Percentiles rank a stretch among this genome's conserved stretches.
These are phyloP conservation scores for Amiota communis DNA, from an alignment of 2,888 invertebrate genomes.

Conservation along the genomic window DNA sequence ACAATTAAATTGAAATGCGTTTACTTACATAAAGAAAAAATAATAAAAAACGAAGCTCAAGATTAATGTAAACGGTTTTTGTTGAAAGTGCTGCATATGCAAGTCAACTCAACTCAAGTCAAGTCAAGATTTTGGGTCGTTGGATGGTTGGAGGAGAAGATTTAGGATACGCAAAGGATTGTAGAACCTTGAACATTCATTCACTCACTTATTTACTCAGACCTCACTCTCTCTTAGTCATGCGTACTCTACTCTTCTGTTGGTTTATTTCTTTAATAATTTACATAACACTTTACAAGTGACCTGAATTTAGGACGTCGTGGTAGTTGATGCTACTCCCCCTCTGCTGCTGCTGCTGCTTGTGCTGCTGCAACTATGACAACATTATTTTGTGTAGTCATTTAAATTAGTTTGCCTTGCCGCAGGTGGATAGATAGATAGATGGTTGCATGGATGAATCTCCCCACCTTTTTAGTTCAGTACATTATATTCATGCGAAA, in stretches of 20 bases:
- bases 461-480: too few species aligned
- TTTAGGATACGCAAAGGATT: background rate
- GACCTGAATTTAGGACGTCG: conserved; percentile 54
- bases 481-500: too few species aligned
- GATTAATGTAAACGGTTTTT: conserved; percentile 45
- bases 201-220: background rate
- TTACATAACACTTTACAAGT: conserved; percentile 61
- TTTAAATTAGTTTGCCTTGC: background rate
- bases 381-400: background rate
- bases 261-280: conserved; percentile 41
- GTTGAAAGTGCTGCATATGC: conserved; percentile 4
- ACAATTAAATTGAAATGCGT: conserved; percentile 4
- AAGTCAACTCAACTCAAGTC: background rate
- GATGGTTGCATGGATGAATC: too few species aligned
- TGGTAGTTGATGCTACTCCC: background rate
- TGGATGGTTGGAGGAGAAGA: too few species aligned
- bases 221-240: too few species aligned
- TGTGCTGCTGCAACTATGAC: background rate
- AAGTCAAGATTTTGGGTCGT: too few species aligned
- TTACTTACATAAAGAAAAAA: background rate
- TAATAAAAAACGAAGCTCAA: conserved; percentile 36
- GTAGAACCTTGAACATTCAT: background rate
- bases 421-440: background rate
- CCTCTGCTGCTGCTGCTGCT: conserved; percentile 10
- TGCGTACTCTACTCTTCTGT: background rate